Conservation (phyloP, 2,888 invertebrate genomes). For the Dolomedes plantarius region DNA sequence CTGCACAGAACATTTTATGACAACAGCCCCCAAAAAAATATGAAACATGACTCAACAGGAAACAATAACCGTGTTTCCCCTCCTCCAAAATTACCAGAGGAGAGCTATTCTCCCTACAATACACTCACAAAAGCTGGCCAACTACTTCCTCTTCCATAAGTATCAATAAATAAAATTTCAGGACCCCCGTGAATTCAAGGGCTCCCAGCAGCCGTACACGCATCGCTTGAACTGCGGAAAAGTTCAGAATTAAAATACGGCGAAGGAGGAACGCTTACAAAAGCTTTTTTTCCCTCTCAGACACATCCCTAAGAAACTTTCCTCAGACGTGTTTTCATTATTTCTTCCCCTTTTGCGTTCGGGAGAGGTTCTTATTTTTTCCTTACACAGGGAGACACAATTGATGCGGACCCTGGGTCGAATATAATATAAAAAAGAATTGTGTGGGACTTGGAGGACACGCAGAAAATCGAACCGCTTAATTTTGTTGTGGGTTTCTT, state of each 20-base stretch:
- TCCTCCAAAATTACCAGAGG: background rate
- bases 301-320: background rate
- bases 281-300: background rate
- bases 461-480: background rate
- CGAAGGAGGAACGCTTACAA: background rate
- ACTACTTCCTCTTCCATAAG: slow-evolving; percentile 14
- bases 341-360: background rate
- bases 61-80: slow-evolving; percentile 11
- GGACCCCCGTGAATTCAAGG: background rate
- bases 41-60: slow-evolving; percentile 13
- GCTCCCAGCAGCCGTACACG: background rate
- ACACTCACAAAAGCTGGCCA: background rate
- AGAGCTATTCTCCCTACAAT: background rate
- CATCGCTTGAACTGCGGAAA: background rate
- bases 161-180: slow-evolving; percentile 12
- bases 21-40: background rate
- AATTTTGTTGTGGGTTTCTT: background rate
- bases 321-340: slow-evolving; percentile 4
- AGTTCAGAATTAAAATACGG: background rate
- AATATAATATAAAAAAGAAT: background rate
- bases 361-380: background rate
- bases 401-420: background rate
- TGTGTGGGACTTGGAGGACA: background rate
- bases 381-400: background rate
- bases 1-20: background rate